These are phyloP conservation scores for Slavum lentiscoides DNA, from an alignment of 2,888 invertebrate genomes.

Conservation along the genomic window DNA sequence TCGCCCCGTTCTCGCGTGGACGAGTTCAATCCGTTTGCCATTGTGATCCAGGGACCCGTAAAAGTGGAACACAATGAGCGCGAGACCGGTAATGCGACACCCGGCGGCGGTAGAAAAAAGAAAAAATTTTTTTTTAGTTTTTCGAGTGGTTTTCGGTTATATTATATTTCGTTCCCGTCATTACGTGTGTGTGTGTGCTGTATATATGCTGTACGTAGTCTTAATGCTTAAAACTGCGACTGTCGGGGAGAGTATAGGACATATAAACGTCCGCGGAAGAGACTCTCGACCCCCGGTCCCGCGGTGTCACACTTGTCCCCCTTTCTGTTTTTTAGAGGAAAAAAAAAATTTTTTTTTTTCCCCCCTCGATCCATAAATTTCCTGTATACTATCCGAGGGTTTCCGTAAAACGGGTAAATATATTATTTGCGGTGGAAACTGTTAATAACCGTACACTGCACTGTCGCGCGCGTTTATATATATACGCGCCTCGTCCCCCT, in stretches of 20 bases:
- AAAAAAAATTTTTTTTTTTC: not conserved
- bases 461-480: not conserved
- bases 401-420: slow-evolving; percentile 52
- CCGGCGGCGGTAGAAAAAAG: not conserved
- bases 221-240: too few species aligned
- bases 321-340: not conserved
- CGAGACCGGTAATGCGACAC: slow-evolving; percentile 42
- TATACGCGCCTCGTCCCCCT: not conserved
- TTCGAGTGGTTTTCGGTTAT: slow-evolving; percentile 52
- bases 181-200: slow-evolving; percentile 27
- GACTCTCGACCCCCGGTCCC: slow-evolving; percentile 46
- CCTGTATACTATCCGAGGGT: slow-evolving; percentile 3
- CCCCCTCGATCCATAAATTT: not conserved
- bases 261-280: slow-evolving; percentile 3
- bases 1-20: slow-evolving; percentile 42
- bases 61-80: slow-evolving; percentile 49
- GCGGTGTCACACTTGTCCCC: slow-evolving; percentile 49
- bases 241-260: not conserved
- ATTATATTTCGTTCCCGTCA: slow-evolving; percentile 53
- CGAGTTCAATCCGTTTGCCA: slow-evolving; percentile 53
- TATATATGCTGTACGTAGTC: not conserved
- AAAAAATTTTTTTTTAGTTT: too few species aligned
- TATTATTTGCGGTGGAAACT: slow-evolving; percentile 54
- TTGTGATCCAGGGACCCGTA: slow-evolving; percentile 51
- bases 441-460: slow-evolving; percentile 53